Evolutionary conservation across 2,797 vertebrate genomes (phyloP), one percentile per base, ranked within the genome.

Genomic region (Vireo griseus): DNA sequence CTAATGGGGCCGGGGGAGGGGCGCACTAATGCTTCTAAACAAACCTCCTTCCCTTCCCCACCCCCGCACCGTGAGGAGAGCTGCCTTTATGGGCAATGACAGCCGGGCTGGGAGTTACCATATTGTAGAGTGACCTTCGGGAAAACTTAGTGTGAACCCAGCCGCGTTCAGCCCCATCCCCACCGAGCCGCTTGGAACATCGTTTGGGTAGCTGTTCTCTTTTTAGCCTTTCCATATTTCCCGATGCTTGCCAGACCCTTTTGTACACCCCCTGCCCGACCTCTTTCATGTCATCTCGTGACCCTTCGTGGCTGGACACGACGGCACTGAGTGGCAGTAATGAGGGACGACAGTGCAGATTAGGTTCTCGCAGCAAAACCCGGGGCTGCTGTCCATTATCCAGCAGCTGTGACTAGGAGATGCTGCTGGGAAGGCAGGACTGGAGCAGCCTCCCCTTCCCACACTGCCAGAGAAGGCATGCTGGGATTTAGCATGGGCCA

Each of bases 1-100:
- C 98, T 98, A 99, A 98, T 98, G 98, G 98, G 98, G 95, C 97
- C 67, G 90, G 97, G 96, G 98, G 97, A 97, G 96, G 97, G 96
- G 94, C 90, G 51, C 52, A 68, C 98, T 98, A 98, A 98, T 98
- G 98, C 97, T 95, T 98, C 97, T 97, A 97, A 98, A 98, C 97
- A 98, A 97, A 98, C 94, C 89, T 97, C 97, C 94, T 95, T 97
- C 96, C 97, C 90, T 87, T 92, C 95, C 96, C 88, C 88, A 35
- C 51, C 83, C 87, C 90, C 55, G 67, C 82, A 31, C 96, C 90
- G 96, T 98, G 95, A 95, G 77, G 76, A 92, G 93, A 94, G 97
- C 97, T 95, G 94, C 97, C 90, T 94, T 97, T 96, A 95, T 96
- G 97, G 97, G 97, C 61, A 29, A 67, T 96, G 95, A 94, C 92